Evolutionary conservation across 2,888 invertebrate species (phyloP).

Genomic region (Lamellibrachia satsuma): DNA sequence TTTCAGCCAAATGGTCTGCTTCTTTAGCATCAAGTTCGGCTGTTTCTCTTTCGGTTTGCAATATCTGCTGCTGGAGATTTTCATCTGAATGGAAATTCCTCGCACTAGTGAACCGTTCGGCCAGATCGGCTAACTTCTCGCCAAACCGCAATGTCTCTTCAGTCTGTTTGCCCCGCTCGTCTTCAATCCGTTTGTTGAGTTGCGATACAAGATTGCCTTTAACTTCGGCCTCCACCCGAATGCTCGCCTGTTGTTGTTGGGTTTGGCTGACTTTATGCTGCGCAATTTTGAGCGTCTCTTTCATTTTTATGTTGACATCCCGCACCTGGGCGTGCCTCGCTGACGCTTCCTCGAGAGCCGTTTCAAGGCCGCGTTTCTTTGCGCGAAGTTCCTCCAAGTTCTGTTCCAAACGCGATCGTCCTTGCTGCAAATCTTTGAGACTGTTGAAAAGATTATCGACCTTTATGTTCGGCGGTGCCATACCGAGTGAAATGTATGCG

Average conservation of each 20-base stretch:
- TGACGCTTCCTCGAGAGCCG: slow-evolving; percentile 23
- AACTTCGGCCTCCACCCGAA: not conserved
- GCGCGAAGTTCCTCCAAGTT: slow-evolving; percentile 12
- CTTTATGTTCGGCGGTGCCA: not conserved
- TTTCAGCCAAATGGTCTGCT: not conserved
- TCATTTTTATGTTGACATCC: slow-evolving; percentile 28
- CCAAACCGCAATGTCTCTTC: not conserved
- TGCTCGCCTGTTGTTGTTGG: slow-evolving; percentile 17
- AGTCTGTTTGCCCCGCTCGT: not conserved
- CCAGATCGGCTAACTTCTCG: not conserved
- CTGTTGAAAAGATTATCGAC: not conserved
- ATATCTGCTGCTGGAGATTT: slow-evolving; percentile 1
- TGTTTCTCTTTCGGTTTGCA: not conserved
- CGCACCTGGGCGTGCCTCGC: slow-evolving; percentile 56
- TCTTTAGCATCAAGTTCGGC: not conserved
- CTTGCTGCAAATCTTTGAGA: not conserved
- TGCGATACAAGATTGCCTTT: not conserved
- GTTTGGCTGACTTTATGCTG: slow-evolving; percentile 29
- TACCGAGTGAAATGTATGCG: not conserved
- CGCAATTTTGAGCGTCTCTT: slow-evolving; percentile 29
- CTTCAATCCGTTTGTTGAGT: not conserved
- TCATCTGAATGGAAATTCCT: not conserved
- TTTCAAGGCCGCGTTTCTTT: not conserved
- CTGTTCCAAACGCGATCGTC: not conserved
- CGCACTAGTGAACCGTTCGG: not conserved